Evolutionary conservation across 2,797 vertebrate species (phyloP), one percentile per base, ranked within the genome.

Genomic region (Cyclopterus lumpus): DNA sequence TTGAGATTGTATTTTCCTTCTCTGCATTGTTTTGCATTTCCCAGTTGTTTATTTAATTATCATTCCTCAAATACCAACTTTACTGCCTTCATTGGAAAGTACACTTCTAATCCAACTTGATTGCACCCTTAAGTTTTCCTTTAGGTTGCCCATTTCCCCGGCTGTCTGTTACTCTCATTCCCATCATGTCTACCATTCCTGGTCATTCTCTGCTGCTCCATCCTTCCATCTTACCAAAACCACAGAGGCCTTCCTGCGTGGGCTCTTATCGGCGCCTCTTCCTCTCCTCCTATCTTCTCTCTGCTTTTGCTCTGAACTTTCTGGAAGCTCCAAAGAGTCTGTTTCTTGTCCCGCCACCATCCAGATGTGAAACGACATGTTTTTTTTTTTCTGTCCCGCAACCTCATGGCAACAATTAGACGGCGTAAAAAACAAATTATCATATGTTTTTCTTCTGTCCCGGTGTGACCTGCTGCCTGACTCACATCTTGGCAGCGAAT

Each of bases 291-390:
- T 75, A 75, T 91, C 83, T 63, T 49, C 54, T 42, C 9, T 82
- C 85, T 90, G 88, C 83, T 81, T 90, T 85, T 32, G 24, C 87
- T 89, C 84, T 68, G 77, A 76, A 80, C 73, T 61, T 36, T 73
- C 4, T 67, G 28, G 40, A 76, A 53, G 22, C 5, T 34, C 22
- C 7, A 14, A 22, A 46, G 55, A 58, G 28, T 36, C 18, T 7
- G 6, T 5, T 46, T 44, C 5, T 49, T 14, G 1, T 55, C 20
- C 34, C 26, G 22, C 24, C 65, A 5, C 49, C n/a, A 16, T 58
- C 42, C 18, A 79, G 4, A 65, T 58, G 40, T 32, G 40, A 64
- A n/a, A 18, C 53, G 36, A 63, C 1, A 14, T 9, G 36, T n/a
- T 40, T 12, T 63, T 54, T 64, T 77, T 49, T 64, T 3, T 77